Evolutionary conservation across 2,888 invertebrate genomes (phyloP).

Genomic region (Ecliptopera silaceata): DNA sequence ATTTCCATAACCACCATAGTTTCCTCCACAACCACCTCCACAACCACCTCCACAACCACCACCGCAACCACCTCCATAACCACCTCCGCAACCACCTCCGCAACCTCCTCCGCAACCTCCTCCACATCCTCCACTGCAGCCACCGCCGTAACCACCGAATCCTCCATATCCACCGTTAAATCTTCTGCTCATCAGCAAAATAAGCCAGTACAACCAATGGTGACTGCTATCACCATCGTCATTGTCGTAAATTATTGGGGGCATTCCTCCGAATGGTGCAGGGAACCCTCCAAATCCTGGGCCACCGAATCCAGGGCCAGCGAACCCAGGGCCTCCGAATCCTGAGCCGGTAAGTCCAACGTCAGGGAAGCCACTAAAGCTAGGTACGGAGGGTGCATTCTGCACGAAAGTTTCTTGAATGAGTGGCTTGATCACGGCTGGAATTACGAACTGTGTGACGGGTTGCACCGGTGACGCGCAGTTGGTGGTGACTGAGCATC

Average conservation of each 20-base stretch:
- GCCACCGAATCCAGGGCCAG: slow-evolving; percentile 19
- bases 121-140: slow-evolving; percentile 30
- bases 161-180: slow-evolving; percentile 29
- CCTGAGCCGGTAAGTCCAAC: too few species aligned
- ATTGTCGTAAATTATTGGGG: slow-evolving; percentile 47
- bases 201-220: slow-evolving; percentile 53
- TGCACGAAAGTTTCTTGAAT: slow-evolving; percentile 39
- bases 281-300: slow-evolving; percentile 21
- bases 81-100: slow-evolving; percentile 26
- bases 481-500: slow-evolving; percentile 21
- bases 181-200: slow-evolving; percentile 52
- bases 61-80: slow-evolving; percentile 20
- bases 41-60: slow-evolving; percentile 25
- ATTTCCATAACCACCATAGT: slow-evolving; percentile 27
- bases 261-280: slow-evolving; percentile 38
- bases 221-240: slow-evolving; percentile 43
- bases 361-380: slow-evolving; percentile 21
- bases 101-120: slow-evolving; percentile 22
- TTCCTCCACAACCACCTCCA: slow-evolving; percentile 17
- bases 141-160: slow-evolving; percentile 27
- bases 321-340: slow-evolving; percentile 12
- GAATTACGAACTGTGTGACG: slow-evolving; percentile 52
- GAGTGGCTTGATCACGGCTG: slow-evolving; percentile 55
- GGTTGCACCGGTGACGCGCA: slow-evolving; percentile 28
- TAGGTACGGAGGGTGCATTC: slow-evolving; percentile 33